A percentile compares a stretch with the other conserved stretches of the same genome.
phyloP scores from a whole-genome alignment of 2,113 vertebrate species.

The Parus major region DNA sequence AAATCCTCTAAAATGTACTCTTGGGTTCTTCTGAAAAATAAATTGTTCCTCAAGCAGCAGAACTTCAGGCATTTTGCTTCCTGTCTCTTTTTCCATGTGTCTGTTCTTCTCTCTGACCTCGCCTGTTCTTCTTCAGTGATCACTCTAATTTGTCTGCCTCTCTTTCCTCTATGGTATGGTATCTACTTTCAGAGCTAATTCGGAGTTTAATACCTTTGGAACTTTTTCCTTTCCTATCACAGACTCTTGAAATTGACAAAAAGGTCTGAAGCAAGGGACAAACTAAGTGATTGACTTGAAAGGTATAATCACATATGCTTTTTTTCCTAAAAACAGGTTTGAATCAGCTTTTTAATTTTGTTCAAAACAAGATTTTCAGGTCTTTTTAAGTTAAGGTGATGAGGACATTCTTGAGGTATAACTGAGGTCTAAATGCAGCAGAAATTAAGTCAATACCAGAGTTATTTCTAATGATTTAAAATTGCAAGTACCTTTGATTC shows the following conservation, averaged over 20 bases:
- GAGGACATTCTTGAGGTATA: neutral
- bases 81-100: neutral
- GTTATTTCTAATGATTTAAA: neutral
- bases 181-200: neutral
- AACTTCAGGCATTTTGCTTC: neutral
- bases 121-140: neutral
- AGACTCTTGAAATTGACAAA: neutral
- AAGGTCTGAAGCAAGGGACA: neutral
- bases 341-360: neutral
- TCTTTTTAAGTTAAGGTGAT: neutral
- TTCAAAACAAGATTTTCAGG: neutral
- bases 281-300: neutral
- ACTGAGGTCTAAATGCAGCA: neutral
- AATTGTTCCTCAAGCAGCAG: neutral
- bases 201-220: neutral
- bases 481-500: neutral
- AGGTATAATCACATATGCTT: accelerated
- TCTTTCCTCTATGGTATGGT: neutral
- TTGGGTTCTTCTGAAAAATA: neutral
- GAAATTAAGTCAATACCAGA: neutral
- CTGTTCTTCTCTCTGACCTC: neutral
- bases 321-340: neutral
- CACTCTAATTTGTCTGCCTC: neutral
- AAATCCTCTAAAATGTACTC: neutral
- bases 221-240: neutral